Conservation (phyloP, 2,113 vertebrate genomes). For the Zapus hudsonius region DNA sequence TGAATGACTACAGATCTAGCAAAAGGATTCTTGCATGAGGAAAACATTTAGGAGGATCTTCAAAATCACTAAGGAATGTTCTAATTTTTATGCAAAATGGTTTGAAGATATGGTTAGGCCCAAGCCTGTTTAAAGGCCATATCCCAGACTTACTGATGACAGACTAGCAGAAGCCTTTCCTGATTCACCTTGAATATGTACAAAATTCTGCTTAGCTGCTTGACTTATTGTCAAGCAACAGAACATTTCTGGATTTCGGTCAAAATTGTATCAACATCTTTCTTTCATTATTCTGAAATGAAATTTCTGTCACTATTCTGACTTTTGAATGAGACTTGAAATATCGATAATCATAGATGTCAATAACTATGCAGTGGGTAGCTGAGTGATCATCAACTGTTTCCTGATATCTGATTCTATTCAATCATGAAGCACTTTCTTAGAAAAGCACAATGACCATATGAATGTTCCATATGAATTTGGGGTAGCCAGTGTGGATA, state of each 20-base stretch:
- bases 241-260: conserved; percentile 21
- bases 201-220: neutral
- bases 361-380: conserved; percentile 15
- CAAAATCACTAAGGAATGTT: neutral
- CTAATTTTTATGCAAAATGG: conserved; percentile 39
- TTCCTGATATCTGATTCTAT: neutral
- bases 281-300: neutral
- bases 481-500: neutral
- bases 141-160: neutral
- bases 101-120: neutral
- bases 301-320: no score
- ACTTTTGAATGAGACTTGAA: conserved; percentile 35
- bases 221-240: conserved; percentile 20
- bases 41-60: conserved; percentile 1
- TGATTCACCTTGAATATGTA: neutral
- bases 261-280: neutral
- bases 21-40: neutral
- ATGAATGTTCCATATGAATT: conserved; percentile 28
- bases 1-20: conserved; percentile 3
- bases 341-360: neutral
- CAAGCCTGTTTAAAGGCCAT: neutral
- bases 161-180: neutral
- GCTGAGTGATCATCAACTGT: neutral
- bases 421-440: conserved; percentile 8
- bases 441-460: neutral